These are phyloP conservation scores for Jordanella pulchra DNA, from an alignment of 2,797 vertebrate genomes.

Conservation along the genomic window DNA sequence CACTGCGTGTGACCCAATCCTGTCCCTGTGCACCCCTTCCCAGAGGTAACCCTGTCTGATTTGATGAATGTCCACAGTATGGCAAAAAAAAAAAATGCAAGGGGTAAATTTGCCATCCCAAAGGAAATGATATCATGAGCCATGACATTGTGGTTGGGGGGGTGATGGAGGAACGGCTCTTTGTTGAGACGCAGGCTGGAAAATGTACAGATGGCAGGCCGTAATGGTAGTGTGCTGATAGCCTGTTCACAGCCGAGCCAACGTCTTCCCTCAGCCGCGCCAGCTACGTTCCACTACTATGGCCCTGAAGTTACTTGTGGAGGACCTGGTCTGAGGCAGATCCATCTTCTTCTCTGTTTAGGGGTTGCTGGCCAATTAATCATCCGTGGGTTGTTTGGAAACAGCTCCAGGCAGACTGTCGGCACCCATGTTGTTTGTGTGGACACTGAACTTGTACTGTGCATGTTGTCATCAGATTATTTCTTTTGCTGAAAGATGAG, in stretches of 20 bases:
- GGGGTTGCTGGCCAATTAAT: conserved; percentile 71
- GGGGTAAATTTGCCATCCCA: conserved; percentile 76
- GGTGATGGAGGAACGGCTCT: conserved; percentile 33
- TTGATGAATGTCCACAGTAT: conserved; percentile 79
- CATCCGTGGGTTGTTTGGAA: conserved; percentile 62
- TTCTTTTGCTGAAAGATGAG: conserved; percentile 51
- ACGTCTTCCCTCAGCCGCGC: conserved; percentile 57
- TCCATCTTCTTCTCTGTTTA: conserved; percentile 52
- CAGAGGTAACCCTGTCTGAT: conserved; percentile 75
- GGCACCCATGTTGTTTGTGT: conserved; percentile 73
- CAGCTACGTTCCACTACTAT: conserved; percentile 34
- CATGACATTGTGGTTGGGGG: conserved; percentile 69
- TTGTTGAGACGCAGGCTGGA: conserved; percentile 61
- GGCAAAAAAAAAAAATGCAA: conserved; percentile 67
- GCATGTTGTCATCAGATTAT: conserved; percentile 62
- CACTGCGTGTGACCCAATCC: conserved; percentile 72
- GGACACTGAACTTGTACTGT: conserved; percentile 56
- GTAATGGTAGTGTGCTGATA: conserved; percentile 78
- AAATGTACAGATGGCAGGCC: conserved; percentile 77
- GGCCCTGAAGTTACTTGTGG: conserved; percentile 12
- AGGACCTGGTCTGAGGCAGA: conserved; percentile 27
- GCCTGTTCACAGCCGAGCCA: conserved; percentile 77
- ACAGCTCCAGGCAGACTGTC: conserved; percentile 62
- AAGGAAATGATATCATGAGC: conserved; percentile 82
- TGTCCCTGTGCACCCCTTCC: conserved; percentile 63